Conservation (phyloP, 2,797 vertebrate genomes). For the Cirrhinus molitorella region DNA sequence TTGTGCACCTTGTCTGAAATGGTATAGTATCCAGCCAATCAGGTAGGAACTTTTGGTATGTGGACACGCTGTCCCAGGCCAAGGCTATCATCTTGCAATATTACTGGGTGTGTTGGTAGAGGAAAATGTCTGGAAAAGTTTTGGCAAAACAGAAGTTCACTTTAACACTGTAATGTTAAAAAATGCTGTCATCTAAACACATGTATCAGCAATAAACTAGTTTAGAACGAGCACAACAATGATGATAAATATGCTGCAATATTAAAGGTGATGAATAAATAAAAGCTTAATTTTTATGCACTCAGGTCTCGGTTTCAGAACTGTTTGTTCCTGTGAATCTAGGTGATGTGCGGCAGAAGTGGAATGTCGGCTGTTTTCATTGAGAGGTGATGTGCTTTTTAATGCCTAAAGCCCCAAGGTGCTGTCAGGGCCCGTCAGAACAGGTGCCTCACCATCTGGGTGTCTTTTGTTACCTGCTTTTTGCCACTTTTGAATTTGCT, state of each 20-base stretch:
- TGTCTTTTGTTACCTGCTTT: slow-evolving; percentile 22
- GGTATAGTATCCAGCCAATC: neutral
- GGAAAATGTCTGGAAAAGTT: neutral
- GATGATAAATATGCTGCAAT: neutral
- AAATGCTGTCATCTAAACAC: neutral
- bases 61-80: neutral
- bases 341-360: slow-evolving; percentile 23
- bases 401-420: slow-evolving; percentile 24
- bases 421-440: slow-evolving; percentile 45
- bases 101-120: slow-evolving; percentile 4
- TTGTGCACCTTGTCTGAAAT: neutral
- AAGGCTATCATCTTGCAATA: neutral
- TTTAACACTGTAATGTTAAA: neutral
- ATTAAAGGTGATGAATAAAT: slow-evolving; percentile 10
- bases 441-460: slow-evolving; percentile 40
- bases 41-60: neutral
- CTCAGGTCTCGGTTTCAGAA: neutral
- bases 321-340: slow-evolving; percentile 28
- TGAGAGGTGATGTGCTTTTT: slow-evolving; percentile 31
- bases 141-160: neutral
- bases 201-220: slow-evolving; percentile 6
- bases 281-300: neutral
- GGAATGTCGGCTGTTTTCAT: slow-evolving; percentile 16
- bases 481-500: neutral
- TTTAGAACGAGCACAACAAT: neutral